These are phyloP conservation scores for Mobula hypostoma DNA, from an alignment of 2,113 vertebrate genomes.

Conservation along the genomic window DNA sequence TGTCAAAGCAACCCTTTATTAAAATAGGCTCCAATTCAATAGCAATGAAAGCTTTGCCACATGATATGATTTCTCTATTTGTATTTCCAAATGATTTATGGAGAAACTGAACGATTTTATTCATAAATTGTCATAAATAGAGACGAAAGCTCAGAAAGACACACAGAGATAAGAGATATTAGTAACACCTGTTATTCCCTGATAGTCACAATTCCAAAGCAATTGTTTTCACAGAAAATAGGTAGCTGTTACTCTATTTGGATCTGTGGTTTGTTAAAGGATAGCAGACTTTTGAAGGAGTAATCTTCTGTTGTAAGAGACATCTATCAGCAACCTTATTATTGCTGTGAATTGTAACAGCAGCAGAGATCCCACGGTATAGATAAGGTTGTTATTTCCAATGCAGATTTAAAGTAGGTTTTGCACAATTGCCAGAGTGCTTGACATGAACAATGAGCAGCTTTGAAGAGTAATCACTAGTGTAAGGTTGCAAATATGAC, in stretches of 20 bases:
- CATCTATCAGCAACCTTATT: neutral
- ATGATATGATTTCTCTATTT: neutral
- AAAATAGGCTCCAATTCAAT: neutral
- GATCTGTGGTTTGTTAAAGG: neutral
- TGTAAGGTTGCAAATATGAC: too few relatives aligned
- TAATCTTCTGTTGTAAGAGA: neutral
- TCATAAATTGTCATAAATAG: neutral
- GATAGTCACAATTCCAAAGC: neutral
- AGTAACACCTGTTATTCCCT: slow-evolving; percentile 7
- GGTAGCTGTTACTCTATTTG: neutral
- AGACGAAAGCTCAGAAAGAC: neutral
- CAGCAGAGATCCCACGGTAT: neutral
- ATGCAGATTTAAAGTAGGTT: too few relatives aligned
- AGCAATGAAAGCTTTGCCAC: neutral
- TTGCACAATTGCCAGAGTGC: too few relatives aligned
- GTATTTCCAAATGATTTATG: neutral
- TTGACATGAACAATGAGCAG: too few relatives aligned
- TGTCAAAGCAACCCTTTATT: neutral
- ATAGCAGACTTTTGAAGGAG: neutral
- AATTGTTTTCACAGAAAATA: neutral
- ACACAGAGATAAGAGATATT: neutral
- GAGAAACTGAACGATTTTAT: neutral
- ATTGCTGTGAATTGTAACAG: neutral
- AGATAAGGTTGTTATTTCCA: neutral
- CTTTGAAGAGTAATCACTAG: too few relatives aligned